A percentile compares a stretch with the other conserved stretches of the same genome.
phyloP scores from a whole-genome alignment of 2,113 vertebrate genomes.

The Megaceryle torquata region DNA sequence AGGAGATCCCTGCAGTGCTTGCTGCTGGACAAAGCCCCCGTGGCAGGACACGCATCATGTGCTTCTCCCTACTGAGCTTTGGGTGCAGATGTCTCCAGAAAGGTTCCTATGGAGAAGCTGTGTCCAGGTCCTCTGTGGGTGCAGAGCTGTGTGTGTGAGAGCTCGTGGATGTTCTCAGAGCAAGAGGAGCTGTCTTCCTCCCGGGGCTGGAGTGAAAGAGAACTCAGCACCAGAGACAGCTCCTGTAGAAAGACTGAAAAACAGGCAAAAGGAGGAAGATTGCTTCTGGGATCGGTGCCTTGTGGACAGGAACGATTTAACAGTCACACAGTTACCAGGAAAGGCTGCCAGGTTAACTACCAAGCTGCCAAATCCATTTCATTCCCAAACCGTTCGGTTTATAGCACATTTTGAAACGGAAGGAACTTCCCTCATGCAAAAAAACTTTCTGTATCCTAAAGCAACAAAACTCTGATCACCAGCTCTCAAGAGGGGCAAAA shows the following conservation, averaged over 20 bases:
- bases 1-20: rapidly evolving
- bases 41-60: rapidly evolving
- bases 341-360: neutral
- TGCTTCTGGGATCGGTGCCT: neutral
- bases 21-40: rapidly evolving
- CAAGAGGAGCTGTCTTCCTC: neutral
- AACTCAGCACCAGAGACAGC: neutral
- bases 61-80: neutral
- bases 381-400: neutral
- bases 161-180: neutral
- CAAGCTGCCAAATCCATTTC: neutral
- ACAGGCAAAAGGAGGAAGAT: no score
- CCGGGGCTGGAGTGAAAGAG: neutral
- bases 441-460: neutral
- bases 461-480: neutral
- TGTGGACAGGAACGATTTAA: neutral
- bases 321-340: neutral
- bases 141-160: neutral
- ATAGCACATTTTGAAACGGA: neutral
- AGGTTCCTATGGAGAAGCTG: neutral
- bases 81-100: neutral
- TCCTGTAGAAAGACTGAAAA: neutral
- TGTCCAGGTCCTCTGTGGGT: neutral
- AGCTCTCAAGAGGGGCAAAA: neutral
- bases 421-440: neutral